A percentile compares a stretch with the other conserved stretches of the same genome.
Evolutionary conservation across 2,888 invertebrate species (phyloP).

Genomic region (Pseudolycoriella hygida): DNA sequence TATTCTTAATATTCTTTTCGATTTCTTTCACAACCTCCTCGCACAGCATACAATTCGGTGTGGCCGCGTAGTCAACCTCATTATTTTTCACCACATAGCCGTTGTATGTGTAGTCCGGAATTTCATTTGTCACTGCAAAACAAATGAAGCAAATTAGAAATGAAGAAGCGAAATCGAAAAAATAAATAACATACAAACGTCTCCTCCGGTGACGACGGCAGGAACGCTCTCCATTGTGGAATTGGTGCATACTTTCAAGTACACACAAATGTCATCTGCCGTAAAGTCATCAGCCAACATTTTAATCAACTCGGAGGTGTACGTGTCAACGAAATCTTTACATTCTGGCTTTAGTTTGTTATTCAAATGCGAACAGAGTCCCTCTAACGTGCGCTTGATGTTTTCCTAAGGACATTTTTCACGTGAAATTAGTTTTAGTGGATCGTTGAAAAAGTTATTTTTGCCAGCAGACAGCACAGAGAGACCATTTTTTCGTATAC

Average conservation of each 20-base stretch:
- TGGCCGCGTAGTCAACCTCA: slow-evolving; percentile 1
- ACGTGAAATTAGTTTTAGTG: no score
- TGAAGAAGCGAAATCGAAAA: no score
- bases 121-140: slow-evolving; percentile 48
- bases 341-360: slow-evolving; percentile 46
- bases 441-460: no score
- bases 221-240: slow-evolving; percentile 8
- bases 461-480: no score
- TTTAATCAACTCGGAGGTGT: slow-evolving; percentile 58
- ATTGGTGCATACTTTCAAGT: slow-evolving; percentile 52
- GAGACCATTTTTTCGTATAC: no score
- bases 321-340: slow-evolving; percentile 54
- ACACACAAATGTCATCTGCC: slow-evolving; percentile 60
- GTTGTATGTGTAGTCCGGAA: slow-evolving; percentile 41
- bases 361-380: slow-evolving; percentile 51
- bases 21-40: slow-evolving; percentile 20
- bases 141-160: slow-evolving; percentile 7
- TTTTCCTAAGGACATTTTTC: no score
- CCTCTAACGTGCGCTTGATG: slow-evolving; percentile 49
- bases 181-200: slow-evolving; percentile 12
- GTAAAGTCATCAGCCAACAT: slow-evolving; percentile 59
- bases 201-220: slow-evolving; percentile 12
- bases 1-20: slow-evolving; percentile 22
- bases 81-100: slow-evolving; percentile 26
- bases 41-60: slow-evolving; percentile 23